Evolutionary conservation across 2,797 vertebrate species (phyloP).

Genomic region (Paguma larvata): DNA sequence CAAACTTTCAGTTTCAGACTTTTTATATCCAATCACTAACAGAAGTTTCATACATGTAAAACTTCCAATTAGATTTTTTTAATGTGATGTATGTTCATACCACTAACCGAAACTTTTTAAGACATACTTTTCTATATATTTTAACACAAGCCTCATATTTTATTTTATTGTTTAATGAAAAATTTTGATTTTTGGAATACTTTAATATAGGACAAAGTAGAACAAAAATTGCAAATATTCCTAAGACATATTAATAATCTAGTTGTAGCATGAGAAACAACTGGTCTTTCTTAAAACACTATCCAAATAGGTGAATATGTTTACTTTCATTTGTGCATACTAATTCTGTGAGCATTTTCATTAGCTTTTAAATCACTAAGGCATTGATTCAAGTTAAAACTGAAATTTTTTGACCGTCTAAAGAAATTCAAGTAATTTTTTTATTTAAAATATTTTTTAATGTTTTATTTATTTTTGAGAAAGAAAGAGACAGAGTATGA

Average conservation of each 20-base stretch:
- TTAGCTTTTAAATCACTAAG: constrained; percentile 6
- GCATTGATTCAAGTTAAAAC: constrained; percentile 24
- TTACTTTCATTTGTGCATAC: background rate
- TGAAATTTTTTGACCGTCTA: constrained; percentile 30
- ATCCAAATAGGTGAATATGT: background rate
- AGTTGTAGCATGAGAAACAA: constrained; percentile 34
- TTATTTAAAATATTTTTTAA: too few species aligned
- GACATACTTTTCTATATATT: background rate
- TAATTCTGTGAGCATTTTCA: constrained; percentile 21
- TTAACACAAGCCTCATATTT: background rate
- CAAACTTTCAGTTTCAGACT: constrained; percentile 52
- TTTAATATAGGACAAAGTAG: background rate
- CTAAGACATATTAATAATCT: constrained; percentile 5
- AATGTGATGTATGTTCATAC: background rate
- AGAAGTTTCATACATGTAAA: constrained; percentile 43
- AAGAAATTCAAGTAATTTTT: constrained; percentile 7
- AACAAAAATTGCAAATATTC: background rate
- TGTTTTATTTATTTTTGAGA: too few species aligned
- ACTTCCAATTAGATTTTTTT: background rate
- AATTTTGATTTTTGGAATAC: constrained; percentile 8
- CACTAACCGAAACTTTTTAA: background rate
- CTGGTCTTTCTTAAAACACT: background rate
- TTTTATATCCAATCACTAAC: constrained; percentile 33
- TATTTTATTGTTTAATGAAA: background rate
- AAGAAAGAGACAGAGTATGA: too few species aligned